Evolutionary conservation across 2,888 invertebrate species (phyloP).

Genomic region (Drosophila birchii): DNA sequence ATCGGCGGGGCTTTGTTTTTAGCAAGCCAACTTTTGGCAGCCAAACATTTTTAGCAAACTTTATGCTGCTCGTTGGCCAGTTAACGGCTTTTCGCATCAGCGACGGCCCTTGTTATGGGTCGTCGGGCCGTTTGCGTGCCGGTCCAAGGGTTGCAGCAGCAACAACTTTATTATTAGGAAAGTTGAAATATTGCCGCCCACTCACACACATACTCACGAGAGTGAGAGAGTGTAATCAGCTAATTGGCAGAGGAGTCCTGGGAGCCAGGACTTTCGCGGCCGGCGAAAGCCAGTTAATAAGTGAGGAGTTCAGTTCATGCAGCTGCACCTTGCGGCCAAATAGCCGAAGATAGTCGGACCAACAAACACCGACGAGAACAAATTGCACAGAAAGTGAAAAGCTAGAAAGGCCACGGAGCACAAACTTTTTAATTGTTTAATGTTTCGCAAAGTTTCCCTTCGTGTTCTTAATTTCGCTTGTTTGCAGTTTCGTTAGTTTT

Average conservation of each 20-base stretch:
- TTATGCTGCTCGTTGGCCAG: conserved; percentile 58
- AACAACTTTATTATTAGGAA: conserved; percentile 60
- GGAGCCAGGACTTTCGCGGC: conserved; percentile 5
- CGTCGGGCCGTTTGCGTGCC: conserved; percentile 46
- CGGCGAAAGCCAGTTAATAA: conserved; percentile 40
- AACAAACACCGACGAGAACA: conserved; percentile 8
- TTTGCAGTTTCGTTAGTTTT: conserved; percentile 41
- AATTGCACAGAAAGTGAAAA: conserved; percentile 41
- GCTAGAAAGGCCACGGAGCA: conserved; percentile 37
- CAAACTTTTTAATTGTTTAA: conserved; percentile 76
- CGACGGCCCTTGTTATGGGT: conserved; percentile 42
- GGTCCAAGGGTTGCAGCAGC: conserved; percentile 38
- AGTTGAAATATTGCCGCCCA: conserved; percentile 49
- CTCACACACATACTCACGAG: not conserved
- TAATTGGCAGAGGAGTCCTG: conserved; percentile 43
- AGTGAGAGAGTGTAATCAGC: conserved; percentile 40
- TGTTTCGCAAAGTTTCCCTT: conserved; percentile 65
- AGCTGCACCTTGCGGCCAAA: conserved; percentile 33
- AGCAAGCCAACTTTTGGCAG: conserved; percentile 57
- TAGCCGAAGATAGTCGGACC: conserved; percentile 23
- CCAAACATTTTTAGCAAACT: conserved; percentile 62
- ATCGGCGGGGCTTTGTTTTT: conserved; percentile 66
- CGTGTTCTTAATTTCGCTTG: conserved; percentile 46
- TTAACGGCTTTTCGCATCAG: conserved; percentile 70
- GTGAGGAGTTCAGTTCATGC: conserved; percentile 22